Evolutionary conservation across 2,888 invertebrate species (phyloP).

Genomic region (Synanthedon myopaeformis): DNA sequence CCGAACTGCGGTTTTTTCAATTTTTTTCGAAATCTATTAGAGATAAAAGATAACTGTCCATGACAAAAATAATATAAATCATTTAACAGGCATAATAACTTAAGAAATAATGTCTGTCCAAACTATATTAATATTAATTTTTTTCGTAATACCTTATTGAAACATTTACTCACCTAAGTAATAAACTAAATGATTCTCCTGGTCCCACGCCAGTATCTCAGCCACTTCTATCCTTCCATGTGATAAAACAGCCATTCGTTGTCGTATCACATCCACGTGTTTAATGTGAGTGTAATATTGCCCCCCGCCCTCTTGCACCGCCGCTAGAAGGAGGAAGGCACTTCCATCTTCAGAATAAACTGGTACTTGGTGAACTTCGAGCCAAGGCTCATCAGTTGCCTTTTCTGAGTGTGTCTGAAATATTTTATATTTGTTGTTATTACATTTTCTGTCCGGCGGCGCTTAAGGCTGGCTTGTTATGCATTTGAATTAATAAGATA

Average conservation of each 20-base stretch:
- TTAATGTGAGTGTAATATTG: conserved; percentile 91
- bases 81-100: no score
- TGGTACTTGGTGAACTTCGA: conserved; percentile 87
- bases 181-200: conserved; percentile 83
- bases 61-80: no score
- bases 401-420: conserved; percentile 83
- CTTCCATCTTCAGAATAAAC: conserved; percentile 87
- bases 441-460: no score
- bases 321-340: conserved; percentile 84
- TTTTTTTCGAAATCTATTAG: no score
- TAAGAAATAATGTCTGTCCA: no score
- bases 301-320: conserved; percentile 85
- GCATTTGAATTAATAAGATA: no score
- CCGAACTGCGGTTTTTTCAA: no score
- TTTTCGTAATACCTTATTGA: neutral
- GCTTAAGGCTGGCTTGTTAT: no score
- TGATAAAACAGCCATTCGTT: conserved; percentile 85
- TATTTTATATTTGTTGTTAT: neutral
- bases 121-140: no score
- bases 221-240: conserved; percentile 88
- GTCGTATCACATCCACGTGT: conserved; percentile 84
- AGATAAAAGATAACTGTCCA: no score
- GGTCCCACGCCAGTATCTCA: conserved; percentile 87
- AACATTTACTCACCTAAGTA: conserved; percentile 60
- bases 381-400: conserved; percentile 86